Percentiles rank a stretch among this genome's conserved stretches.
phyloP scores from a whole-genome alignment of 2,113 vertebrate species.

The Raphicerus campestris region DNA sequence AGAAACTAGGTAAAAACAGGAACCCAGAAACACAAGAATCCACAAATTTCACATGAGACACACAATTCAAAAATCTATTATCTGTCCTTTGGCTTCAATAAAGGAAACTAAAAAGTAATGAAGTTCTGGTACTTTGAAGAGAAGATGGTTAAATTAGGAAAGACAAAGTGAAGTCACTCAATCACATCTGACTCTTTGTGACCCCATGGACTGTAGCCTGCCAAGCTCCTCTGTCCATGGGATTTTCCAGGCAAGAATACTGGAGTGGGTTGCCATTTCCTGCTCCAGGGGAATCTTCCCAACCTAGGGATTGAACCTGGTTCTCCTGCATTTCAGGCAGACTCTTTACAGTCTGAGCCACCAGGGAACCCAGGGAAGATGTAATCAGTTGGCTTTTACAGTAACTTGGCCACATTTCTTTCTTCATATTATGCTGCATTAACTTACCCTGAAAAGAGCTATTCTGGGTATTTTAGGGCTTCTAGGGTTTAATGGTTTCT shows the following conservation, averaged over 20 bases:
- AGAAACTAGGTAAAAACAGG: not conserved
- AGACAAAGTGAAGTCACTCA: not conserved
- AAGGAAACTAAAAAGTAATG: not conserved
- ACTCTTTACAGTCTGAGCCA: not conserved
- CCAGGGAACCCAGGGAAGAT: not conserved
- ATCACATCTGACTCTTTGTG: fast-evolving
- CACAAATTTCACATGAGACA: too few species aligned
- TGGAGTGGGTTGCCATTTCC: not conserved
- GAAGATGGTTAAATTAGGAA: not conserved
- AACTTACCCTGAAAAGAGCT: not conserved
- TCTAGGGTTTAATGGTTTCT: not conserved
- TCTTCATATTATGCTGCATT: not conserved
- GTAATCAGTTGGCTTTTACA: not conserved
- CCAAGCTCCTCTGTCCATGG: not conserved
- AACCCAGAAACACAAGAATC: not conserved
- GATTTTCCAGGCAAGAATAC: not conserved
- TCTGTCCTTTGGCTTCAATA: not conserved
- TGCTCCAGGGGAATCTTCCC: not conserved
- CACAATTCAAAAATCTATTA: not conserved
- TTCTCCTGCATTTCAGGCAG: not conserved
- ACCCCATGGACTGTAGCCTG: not conserved
- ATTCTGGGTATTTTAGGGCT: not conserved
- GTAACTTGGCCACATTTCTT: not conserved
- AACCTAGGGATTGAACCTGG: not conserved
- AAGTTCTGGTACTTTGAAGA: not conserved